phyloP scores from a whole-genome alignment of 1,140 invertebrate species.

The Belonocnema kinseyi region DNA sequence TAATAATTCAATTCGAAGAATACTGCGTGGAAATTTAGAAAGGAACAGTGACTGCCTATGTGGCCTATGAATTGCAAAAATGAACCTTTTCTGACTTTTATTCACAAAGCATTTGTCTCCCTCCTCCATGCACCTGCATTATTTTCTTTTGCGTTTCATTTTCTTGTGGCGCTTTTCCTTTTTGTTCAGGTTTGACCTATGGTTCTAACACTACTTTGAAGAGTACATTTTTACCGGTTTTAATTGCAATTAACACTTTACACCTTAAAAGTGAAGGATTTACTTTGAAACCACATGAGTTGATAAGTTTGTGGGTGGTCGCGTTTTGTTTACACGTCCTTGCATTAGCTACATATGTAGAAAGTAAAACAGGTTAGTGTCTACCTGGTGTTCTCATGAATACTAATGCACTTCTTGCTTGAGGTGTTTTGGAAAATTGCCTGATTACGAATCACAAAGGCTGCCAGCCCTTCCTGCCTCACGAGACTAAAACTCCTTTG shows the following conservation, averaged over 20 bases:
- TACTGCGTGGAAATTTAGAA: conserved; percentile 11
- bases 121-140: background rate
- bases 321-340: conserved; percentile 45
- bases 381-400: conserved; percentile 53
- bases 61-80: conserved; percentile 4
- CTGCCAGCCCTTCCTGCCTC: too few relatives aligned
- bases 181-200: background rate
- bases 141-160: background rate
- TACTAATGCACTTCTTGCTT: conserved; percentile 48
- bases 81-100: background rate
- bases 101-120: background rate
- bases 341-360: conserved; percentile 37
- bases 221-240: conserved; percentile 35
- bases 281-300: background rate
- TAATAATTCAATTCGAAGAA: conserved; percentile 16
- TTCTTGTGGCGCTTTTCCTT: background rate
- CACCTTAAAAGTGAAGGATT: background rate
- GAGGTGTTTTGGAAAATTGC: conserved; percentile 47
- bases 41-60: conserved; percentile 20
- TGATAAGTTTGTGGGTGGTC: conserved; percentile 37
- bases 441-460: too few relatives aligned
- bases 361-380: conserved; percentile 46
- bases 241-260: conserved; percentile 54
- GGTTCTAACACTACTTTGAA: background rate
- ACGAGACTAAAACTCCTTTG: too few relatives aligned